Evolutionary conservation across 2,797 vertebrate species (phyloP), one percentile per base, ranked within the genome.

Genomic region (Chanos chanos): DNA sequence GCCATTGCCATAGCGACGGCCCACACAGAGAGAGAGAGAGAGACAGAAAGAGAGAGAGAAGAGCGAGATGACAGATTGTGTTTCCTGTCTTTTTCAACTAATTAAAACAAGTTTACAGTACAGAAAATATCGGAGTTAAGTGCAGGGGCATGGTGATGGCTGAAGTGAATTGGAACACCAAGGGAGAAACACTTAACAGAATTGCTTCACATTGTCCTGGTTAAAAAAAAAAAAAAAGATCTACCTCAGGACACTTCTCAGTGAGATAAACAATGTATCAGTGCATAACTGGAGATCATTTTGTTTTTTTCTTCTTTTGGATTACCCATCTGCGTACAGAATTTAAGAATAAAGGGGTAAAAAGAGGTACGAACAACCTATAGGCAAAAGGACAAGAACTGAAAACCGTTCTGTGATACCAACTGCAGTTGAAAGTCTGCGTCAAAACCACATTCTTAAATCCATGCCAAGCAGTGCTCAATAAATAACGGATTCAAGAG

Each of bases 151-250:
- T 16, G 57, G 47, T n/a, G n/a, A 53, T 64, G 55, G 60, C 47
- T 5, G 50, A 73, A 53, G 28, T 53, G 52, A 34, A 43, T 52
- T 10, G 68, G 76, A 81, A 83, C 82, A 84, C 77, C 77, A 55
- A 78, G 68, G 67, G 73, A 79, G 74, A 81, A 77, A 61, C 80
- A 82, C 80, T 85, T 76, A 75, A 65, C 68, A 39, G 64, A 62
- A 85, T 79, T 86, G 60, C 31, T 33, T 53, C 24, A 39, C 50
- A 49, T 70, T 64, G 48, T 44, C 28, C 40, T 43, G 3, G 8
- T 18, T 7, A 19, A 40, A 21, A 61, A 44, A 59, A 13, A 57
- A 39, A 9, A 19, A 7, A 36, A 12, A 16, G 19, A 8, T 37
- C 19, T 43, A 47, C 21, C 18, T 7, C 7, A 25, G 9, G 4